phyloP scores from a whole-genome alignment of 2,113 vertebrate species.

The Gambusia holbrooki region DNA sequence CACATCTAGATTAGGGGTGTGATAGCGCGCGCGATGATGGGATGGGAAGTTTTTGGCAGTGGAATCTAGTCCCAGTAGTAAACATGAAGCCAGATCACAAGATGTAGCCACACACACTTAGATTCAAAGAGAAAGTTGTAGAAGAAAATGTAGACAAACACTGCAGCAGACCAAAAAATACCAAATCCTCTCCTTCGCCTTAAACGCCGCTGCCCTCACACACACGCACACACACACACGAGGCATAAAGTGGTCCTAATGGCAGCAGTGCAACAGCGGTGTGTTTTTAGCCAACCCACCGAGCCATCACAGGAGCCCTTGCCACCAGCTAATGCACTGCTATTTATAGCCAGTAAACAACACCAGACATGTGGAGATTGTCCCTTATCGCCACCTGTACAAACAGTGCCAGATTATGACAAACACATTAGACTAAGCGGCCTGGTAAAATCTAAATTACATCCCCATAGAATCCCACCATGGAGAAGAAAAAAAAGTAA shows the following conservation, averaged over 20 bases:
- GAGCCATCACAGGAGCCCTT: constrained; percentile 35
- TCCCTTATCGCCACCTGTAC: constrained; percentile 51
- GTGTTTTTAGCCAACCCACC: constrained; percentile 6
- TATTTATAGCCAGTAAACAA: constrained; percentile 63
- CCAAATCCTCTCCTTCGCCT: background rate
- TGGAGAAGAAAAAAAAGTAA: constrained; percentile 10
- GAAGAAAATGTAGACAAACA: background rate
- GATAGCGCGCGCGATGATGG: constrained; percentile 23
- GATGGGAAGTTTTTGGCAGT: constrained; percentile 43
- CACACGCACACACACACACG: constrained; percentile 14
- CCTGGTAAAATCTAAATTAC: constrained; percentile 5
- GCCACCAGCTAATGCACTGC: constrained; percentile 55
- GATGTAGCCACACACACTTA: constrained; percentile 7
- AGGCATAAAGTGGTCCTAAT: constrained; percentile 51
- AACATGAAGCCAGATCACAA: constrained; percentile 26
- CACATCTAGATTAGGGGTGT: constrained; percentile 30
- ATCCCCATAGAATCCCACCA: background rate
- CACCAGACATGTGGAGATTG: constrained; percentile 34
- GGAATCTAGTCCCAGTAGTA: constrained; percentile 44
- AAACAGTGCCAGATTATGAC: constrained; percentile 33
- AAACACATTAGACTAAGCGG: constrained; percentile 16
- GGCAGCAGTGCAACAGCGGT: constrained; percentile 28
- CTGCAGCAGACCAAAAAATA: background rate
- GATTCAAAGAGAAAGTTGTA: background rate
- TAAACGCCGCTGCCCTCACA: background rate